Percentiles rank a stretch among this genome's conserved stretches.
These are phyloP conservation scores for Phodopus roborovskii DNA, from an alignment of 2,113 vertebrate species.

Conservation along the genomic window DNA sequence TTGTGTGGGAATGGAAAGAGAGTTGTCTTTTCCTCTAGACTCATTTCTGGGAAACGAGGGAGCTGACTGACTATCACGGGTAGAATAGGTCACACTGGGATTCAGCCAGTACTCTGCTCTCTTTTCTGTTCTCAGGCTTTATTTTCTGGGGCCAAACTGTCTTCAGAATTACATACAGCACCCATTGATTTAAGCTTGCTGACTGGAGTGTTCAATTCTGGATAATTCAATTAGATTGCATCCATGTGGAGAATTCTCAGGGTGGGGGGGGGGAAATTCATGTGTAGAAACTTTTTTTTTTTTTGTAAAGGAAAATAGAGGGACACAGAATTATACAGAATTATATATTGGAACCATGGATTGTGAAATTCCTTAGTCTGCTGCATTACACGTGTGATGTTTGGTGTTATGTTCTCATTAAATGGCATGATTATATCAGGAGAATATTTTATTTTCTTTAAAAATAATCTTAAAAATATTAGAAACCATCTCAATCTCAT, in stretches of 20 bases:
- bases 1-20: background rate
- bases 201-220: background rate
- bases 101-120: background rate
- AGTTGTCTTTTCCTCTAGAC: background rate
- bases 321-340: background rate
- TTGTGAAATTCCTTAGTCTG: background rate
- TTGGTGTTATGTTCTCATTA: background rate
- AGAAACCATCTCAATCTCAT: background rate
- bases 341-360: background rate
- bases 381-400: background rate
- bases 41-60: background rate
- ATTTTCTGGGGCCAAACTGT: constrained; percentile 29
- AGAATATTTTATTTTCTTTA: background rate
- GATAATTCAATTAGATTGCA: background rate
- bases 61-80: background rate
- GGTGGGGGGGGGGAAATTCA: background rate
- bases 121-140: background rate
- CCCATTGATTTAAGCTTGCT: background rate
- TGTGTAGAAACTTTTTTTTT: background rate
- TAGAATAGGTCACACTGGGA: background rate
- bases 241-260: background rate
- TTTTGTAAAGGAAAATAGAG: background rate
- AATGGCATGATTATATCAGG: background rate
- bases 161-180: background rate
- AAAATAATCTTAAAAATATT: background rate